These are phyloP conservation scores for Dendrocincla tyrannina DNA, from an alignment of 2,797 vertebrate genomes.

Conservation along the genomic window DNA sequence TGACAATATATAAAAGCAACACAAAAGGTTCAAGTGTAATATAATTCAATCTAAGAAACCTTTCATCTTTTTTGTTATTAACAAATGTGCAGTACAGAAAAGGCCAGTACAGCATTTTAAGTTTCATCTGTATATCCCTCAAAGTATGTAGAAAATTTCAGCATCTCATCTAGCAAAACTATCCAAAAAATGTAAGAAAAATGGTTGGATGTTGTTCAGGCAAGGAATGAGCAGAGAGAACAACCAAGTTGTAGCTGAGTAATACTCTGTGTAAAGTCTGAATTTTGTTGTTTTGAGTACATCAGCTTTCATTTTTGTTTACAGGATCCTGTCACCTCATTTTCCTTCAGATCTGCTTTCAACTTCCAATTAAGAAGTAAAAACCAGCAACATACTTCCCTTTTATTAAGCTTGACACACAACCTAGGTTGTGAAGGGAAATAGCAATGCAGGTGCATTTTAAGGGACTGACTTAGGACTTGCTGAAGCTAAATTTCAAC, in stretches of 20 bases:
- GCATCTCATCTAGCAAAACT: background rate
- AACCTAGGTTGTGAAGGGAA: background rate
- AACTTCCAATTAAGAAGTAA: background rate
- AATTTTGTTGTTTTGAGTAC: background rate
- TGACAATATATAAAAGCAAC: background rate
- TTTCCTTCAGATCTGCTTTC: background rate
- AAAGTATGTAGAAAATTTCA: background rate
- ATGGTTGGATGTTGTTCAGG: background rate
- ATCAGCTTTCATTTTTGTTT: background rate
- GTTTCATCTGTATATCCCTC: background rate
- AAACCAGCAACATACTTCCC: background rate
- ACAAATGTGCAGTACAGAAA: background rate
- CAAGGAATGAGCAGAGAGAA: background rate
- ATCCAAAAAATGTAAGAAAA: background rate
- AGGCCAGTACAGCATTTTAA: background rate
- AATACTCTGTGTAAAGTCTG: fast-evolving
- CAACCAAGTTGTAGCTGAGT: background rate
- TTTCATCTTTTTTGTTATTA: background rate
- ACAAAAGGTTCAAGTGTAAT: background rate
- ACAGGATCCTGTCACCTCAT: fast-evolving
- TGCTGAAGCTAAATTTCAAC: background rate
- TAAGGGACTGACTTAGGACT: background rate
- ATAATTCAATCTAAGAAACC: background rate
- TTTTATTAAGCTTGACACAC: background rate
- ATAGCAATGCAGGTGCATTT: background rate